Evolutionary conservation across 2,113 vertebrate genomes (phyloP).

Genomic region (Octodon degus): DNA sequence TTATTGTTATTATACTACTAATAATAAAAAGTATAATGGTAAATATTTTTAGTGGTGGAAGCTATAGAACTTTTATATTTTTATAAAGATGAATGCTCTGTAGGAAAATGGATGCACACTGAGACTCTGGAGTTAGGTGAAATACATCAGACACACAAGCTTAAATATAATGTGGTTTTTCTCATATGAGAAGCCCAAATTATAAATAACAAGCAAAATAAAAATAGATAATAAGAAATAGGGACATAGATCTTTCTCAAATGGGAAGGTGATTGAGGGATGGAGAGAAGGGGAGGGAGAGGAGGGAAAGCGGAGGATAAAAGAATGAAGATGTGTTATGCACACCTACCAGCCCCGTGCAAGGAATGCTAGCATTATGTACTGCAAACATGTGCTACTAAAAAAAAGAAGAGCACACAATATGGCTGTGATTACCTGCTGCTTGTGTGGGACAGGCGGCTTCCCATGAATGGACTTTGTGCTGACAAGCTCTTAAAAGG

Average conservation of each 20-base stretch:
- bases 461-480: constrained; percentile 76
- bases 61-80: constrained; percentile 56
- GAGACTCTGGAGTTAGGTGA: neutral
- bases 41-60: constrained; percentile 54
- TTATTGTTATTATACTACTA: neutral
- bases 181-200: neutral
- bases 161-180: neutral
- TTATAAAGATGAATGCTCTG: neutral
- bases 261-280: neutral
- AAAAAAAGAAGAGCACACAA: constrained; percentile 41
- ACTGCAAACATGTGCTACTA: neutral
- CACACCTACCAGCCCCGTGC: neutral
- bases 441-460: constrained; percentile 40
- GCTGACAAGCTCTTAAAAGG: constrained; percentile 74
- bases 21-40: constrained; percentile 49
- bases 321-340: neutral
- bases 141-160: neutral
- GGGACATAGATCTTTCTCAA: neutral
- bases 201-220: neutral
- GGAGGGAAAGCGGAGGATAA: neutral
- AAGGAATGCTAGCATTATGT: neutral
- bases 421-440: constrained; percentile 60
- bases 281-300: neutral
- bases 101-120: neutral
- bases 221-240: neutral